These are phyloP conservation scores for Gobio gobio DNA, from an alignment of 2,113 vertebrate species.

Conservation along the genomic window DNA sequence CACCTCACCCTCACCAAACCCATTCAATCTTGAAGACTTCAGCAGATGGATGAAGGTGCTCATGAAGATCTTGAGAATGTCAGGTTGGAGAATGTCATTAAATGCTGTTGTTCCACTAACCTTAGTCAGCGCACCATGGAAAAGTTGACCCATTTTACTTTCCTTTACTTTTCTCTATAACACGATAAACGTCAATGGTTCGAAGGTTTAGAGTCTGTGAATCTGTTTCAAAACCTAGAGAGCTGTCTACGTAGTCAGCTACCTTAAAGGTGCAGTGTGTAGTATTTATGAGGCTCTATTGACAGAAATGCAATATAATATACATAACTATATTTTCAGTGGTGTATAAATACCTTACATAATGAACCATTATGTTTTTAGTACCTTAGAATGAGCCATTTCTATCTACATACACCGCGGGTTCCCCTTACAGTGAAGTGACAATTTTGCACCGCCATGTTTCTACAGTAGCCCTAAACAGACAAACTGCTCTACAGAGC, in stretches of 20 bases:
- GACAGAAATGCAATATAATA: not conserved
- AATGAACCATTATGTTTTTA: too few species aligned
- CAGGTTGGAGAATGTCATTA: slow-evolving; percentile 84
- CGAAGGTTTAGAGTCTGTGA: not conserved
- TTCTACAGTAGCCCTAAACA: too few species aligned
- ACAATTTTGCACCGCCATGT: too few species aligned
- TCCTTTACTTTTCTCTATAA: not conserved
- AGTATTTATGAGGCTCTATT: not conserved
- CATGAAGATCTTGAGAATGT: slow-evolving; percentile 83
- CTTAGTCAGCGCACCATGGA: not conserved
- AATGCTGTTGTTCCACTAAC: slow-evolving; percentile 47
- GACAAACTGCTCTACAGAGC: too few species aligned
- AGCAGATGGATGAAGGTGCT: slow-evolving; percentile 86
- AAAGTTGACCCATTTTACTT: not conserved
- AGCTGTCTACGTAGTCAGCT: not conserved
- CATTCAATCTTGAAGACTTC: slow-evolving; percentile 85
- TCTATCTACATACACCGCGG: too few species aligned
- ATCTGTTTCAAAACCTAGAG: not conserved
- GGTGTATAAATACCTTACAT: too few species aligned
- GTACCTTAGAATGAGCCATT: too few species aligned
- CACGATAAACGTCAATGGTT: not conserved
- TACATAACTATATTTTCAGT: too few species aligned
- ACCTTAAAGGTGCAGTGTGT: not conserved
- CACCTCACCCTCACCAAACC: slow-evolving; percentile 21
- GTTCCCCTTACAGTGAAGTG: too few species aligned